Base-by-base conservation (phyloP, 1,140 invertebrate genomes). In the Achroia grisella region DNA sequence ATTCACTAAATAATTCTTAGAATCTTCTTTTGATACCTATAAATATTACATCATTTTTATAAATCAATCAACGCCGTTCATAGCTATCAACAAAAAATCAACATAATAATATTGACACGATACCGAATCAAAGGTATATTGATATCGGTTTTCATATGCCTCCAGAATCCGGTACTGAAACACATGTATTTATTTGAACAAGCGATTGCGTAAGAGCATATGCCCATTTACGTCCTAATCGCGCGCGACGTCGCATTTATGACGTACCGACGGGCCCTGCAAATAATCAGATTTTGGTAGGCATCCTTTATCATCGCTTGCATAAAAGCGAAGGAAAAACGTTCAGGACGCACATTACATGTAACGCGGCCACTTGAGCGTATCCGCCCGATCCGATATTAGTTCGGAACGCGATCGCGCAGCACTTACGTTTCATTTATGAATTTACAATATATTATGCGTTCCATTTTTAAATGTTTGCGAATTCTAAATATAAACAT, bases 161-260 rank as follows among this genome's bases (percentile, higher is more conserved):
- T 58, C 42, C 58, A 66, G 72, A 71, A 80, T 78, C 71, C 75
- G 72, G 79, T 60, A 67, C 58, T 52, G 52, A 50, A 65, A 57
- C 77, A 83, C 68, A 68, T 83, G 76, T 81, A 78, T 84, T 84
- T 84, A 71, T 84, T 84, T 81, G 63, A 53, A 72, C 62, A 79
- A 53, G 49, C 50, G 40, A 65, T 79, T 79, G 69, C 80, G 77
- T 66, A 79, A 66, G 66, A 71, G 64, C 77, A 75, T 67, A 45
- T 78, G 77, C 48, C 33, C 55, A 60, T 56, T 77, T 79, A 72
- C 79, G 80, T 73, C 44, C 55, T 58, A 57, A 58, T 36, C 60
- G 64, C 65, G 61, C 61, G 58, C 69, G 67, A 70, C 69, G 68
- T 74, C 65, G 53, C 60, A 68, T 66, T 62, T 47, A 69, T 81